phyloP scores from a whole-genome alignment of 2,888 invertebrate species.

The Carcina quercana region DNA sequence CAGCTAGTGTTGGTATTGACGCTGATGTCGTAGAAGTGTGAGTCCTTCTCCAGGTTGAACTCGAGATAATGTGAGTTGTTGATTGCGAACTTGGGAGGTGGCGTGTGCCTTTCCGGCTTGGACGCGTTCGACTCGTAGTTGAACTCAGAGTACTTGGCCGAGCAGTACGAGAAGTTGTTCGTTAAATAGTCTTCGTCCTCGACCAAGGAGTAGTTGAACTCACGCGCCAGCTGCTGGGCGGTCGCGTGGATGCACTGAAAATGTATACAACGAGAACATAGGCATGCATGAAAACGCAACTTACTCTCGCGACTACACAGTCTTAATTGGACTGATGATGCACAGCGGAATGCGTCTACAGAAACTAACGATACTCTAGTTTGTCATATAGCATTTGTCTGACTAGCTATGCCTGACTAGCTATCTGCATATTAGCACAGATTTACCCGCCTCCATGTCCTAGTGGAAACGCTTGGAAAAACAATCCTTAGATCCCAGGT shows the following conservation, averaged over 20 bases:
- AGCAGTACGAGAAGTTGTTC: conserved; percentile 77
- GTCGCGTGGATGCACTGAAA: conserved; percentile 83
- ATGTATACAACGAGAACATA: too few relatives aligned
- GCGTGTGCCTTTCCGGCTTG: conserved; percentile 4
- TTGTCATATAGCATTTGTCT: too few relatives aligned
- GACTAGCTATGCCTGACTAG: too few relatives aligned
- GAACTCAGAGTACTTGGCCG: conserved; percentile 84
- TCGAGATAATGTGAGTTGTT: conserved; percentile 60
- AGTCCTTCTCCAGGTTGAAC: conserved; percentile 79
- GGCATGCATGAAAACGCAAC: too few relatives aligned
- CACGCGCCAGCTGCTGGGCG: conserved; percentile 81
- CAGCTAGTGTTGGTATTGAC: conserved; percentile 88
- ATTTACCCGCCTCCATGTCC: too few relatives aligned
- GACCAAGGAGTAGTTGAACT: conserved; percentile 58
- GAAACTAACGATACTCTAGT: too few relatives aligned
- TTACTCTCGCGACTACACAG: too few relatives aligned
- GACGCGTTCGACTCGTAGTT: conserved; percentile 27
- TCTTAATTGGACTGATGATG: too few relatives aligned
- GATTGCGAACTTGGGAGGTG: conserved; percentile 41
- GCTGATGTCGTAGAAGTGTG: conserved; percentile 89
- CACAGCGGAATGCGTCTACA: too few relatives aligned
- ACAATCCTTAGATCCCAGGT: too few relatives aligned
- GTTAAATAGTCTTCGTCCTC: conserved; percentile 50
- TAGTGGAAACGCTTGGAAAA: too few relatives aligned
- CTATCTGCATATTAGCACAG: too few relatives aligned